Evolutionary conservation across 35 echinoderm and acorn worm genomes (phyloP).

Genomic region (Heliocidaris erythrogramma): DNA sequence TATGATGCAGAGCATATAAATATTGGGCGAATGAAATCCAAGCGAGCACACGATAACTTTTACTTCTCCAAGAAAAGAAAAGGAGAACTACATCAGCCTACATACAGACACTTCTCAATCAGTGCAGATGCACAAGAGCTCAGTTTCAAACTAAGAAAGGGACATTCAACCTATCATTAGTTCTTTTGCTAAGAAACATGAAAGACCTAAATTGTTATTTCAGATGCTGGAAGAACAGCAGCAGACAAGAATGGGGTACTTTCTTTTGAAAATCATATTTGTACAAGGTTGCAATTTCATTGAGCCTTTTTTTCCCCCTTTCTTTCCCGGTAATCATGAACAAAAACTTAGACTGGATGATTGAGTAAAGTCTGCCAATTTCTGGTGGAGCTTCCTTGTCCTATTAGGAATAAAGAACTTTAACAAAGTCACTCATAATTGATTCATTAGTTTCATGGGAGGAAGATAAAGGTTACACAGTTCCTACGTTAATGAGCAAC

Average conservation of each 20-base stretch:
- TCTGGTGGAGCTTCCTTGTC: background rate
- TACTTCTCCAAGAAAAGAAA: no score
- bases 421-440: background rate
- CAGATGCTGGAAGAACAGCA: background rate
- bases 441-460: no score
- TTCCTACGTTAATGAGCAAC: no score
- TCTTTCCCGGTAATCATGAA: background rate
- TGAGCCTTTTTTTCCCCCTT: background rate
- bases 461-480: no score
- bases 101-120: no score
- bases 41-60: no score
- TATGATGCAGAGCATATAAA: no score
- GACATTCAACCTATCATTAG: no score
- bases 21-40: no score
- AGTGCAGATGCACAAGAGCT: no score
- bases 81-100: no score
- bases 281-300: background rate
- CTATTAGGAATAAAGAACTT: background rate
- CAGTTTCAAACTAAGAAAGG: no score
- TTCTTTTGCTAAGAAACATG: background rate
- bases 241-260: background rate
- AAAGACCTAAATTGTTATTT: background rate
- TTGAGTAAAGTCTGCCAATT: background rate
- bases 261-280: background rate
- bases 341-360: background rate